Evolutionary conservation across 2,113 vertebrate species (phyloP), one percentile per base, ranked within the genome.

Genomic region (Dromiciops gliroides): DNA sequence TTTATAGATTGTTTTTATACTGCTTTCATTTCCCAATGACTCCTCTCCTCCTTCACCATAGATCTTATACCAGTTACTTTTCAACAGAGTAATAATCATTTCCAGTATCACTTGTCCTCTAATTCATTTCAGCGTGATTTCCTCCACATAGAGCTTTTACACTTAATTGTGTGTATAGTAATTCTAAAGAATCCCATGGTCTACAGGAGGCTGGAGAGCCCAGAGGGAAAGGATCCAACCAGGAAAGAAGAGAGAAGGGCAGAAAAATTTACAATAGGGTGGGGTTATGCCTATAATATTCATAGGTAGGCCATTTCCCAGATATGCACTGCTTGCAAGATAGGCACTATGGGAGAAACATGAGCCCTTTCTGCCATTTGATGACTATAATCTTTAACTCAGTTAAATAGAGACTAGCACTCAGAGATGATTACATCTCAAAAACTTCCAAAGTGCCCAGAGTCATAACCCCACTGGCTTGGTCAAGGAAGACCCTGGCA

Each of bases 91-190:
- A n/a, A 75, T n/a, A n/a, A 75, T 75, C 67, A 75, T 75, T 75
- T 75, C 67, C 67, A 75, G 19, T 22, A 44, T 22, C 67, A 75
- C 16, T 75, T 75, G 37, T 75, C 16, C 16, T 75, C 37, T 75
- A 75, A 75, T 75, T 75, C 67, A 44, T 83, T 83, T 83, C 67
- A 44, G 37, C 23, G 16, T n/a, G 60, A 75, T 75, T 75, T 75
- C 37, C 60, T 83, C 67, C n/a, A 83, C 67, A 44, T 22, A 44
- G 37, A 83, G 67, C n/a, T 44, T 83, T 89, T 23, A 22, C 11
- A 48, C 47, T 49, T 2, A 8, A 0, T 1, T 44, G 53, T 26
- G 51, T 19, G 0, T 6, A 19, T 26, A 0, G 22, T 28, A 16
- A 49, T 23, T 6, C 24, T 75, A 53, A 47, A 91, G 26, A 94